phyloP scores from a whole-genome alignment of 2,113 vertebrate species.

The Aspiorhynchus laticeps region DNA sequence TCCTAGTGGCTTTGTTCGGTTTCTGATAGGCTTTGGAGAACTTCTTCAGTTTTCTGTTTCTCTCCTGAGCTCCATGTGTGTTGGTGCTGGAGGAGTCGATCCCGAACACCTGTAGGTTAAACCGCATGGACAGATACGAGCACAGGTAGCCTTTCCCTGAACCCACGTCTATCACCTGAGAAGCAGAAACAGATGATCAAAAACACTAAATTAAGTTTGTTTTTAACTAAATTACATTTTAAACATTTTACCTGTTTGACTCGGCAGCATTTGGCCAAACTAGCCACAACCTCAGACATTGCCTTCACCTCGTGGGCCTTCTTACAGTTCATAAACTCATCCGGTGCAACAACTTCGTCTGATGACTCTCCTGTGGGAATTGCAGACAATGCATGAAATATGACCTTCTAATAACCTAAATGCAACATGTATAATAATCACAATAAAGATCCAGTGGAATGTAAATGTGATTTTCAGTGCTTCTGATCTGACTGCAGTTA shows the following conservation, averaged over 20 bases:
- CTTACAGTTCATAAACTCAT: slow-evolving; percentile 95
- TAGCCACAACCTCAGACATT: slow-evolving; percentile 87
- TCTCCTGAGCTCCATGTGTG: slow-evolving; percentile 90
- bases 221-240: not conserved
- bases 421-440: not conserved
- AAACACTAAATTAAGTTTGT: not conserved
- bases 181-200: slow-evolving; percentile 39
- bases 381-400: not conserved
- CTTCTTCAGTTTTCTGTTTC: slow-evolving; percentile 94
- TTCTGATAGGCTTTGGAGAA: slow-evolving; percentile 85
- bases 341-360: slow-evolving; percentile 74
- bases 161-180: slow-evolving; percentile 92
- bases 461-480: not conserved
- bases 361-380: slow-evolving; percentile 26
- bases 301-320: slow-evolving; percentile 95
- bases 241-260: slow-evolving; percentile 82
- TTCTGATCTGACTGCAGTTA: slow-evolving; percentile 49
- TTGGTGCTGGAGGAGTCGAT: slow-evolving; percentile 92
- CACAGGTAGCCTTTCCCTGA: slow-evolving; percentile 97
- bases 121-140: slow-evolving; percentile 91
- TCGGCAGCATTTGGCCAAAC: slow-evolving; percentile 76
- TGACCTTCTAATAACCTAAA: slow-evolving; percentile 25
- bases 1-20: slow-evolving; percentile 17
- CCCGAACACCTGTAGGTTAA: slow-evolving; percentile 90
- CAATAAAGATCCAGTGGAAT: not conserved